Evolutionary conservation across 2,113 vertebrate genomes (phyloP), one percentile per base, ranked within the genome.

Genomic region (Myrmecobius fasciatus): DNA sequence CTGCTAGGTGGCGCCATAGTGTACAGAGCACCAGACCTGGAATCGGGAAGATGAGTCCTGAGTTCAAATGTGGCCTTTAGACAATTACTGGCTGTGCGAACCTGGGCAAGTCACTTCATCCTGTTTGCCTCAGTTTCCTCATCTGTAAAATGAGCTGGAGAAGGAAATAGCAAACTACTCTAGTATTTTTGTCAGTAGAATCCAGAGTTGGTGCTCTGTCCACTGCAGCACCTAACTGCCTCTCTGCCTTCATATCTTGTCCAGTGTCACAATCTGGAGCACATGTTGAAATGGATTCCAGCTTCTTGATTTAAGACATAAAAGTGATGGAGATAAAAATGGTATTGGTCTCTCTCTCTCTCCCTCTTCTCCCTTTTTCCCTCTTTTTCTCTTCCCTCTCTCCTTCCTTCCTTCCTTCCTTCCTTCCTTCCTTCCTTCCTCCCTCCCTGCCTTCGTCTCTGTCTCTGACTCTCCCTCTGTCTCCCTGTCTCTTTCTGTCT

Each of bases 331-430:
- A 60, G 56, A 67, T 14, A 67, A 31, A 51, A 51, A 51, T 51
- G 9, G 9, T 51, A 10, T 51, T 51, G 49, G 8, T 67, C 53
- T 56, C 54, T 56, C 9, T 26, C 20, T 53, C 52, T 53, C 11
- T 53, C 11, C 20, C 52, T 53, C 12, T 53, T 14, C 4, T 54
- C 53, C 1, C 1, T 8, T 25, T 53, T 25, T 5, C 22, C 25
- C 24, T 2, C 10, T 0, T 28, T 12, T 49, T 25, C 2, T 4
- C 53, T 26, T 22, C 20, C 2, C 43, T 0, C 0, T 43, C 25
- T 24, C 10, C 22, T 6, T n/a, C 54, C 25, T 0, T 28, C 53
- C 22, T 3, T 48, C 26, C 47, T 22, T 20, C 25, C 7, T 26
- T 26, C 25, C 17, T 48, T 8, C 36, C 51, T 12, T 43, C 46